Percentiles rank a stretch among this genome's conserved stretches.
Evolutionary conservation across 2,113 vertebrate species (phyloP).

Genomic region (Globicephala melas): DNA sequence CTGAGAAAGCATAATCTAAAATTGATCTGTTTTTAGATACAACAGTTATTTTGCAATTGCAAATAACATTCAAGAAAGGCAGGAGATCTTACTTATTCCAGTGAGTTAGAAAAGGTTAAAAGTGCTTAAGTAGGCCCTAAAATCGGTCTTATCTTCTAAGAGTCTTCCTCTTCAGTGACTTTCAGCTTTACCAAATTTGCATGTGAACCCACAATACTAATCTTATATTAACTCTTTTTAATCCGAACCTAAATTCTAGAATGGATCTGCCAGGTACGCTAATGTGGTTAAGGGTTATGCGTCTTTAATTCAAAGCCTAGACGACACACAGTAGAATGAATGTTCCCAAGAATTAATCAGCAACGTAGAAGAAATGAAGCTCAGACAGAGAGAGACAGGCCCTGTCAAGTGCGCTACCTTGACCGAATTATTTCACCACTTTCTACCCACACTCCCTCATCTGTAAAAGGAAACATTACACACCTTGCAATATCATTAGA

Average conservation of each 20-base stretch:
- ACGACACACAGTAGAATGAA: neutral
- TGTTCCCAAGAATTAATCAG: neutral
- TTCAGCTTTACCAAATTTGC: neutral
- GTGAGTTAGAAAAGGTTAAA: neutral
- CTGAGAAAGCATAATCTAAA: neutral
- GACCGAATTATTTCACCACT: neutral
- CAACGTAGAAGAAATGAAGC: neutral
- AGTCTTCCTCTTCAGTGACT: neutral
- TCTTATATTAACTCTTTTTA: neutral
- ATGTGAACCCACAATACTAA: neutral
- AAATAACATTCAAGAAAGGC: neutral
- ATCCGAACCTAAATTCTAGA: neutral
- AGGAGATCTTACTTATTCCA: neutral
- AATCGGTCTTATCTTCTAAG: neutral
- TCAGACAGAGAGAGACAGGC: neutral
- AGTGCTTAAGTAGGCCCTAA: neutral
- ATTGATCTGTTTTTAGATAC: neutral
- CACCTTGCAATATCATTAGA: neutral
- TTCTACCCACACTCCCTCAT: neutral
- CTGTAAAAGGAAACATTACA: neutral
- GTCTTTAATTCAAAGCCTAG: neutral
- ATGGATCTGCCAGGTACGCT: neutral
- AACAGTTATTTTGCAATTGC: neutral
- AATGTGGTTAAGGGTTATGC: neutral
- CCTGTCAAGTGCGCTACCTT: neutral